Conservation (phyloP, 2,797 vertebrate species). For the Nannoperca australis region DNA sequence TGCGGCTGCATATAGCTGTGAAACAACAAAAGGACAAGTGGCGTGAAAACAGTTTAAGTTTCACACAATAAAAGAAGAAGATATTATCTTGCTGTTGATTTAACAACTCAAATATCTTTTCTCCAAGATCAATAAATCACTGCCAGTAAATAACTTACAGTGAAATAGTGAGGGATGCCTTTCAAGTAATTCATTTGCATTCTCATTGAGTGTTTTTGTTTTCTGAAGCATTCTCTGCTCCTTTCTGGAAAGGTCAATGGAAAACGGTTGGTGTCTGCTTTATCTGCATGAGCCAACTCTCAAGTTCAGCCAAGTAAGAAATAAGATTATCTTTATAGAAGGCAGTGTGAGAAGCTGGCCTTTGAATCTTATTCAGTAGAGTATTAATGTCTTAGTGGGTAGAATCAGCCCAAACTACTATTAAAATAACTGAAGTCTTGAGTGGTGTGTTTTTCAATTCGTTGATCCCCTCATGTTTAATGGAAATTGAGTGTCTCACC, state of each 20-base stretch:
- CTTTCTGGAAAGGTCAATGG: slow-evolving; percentile 83
- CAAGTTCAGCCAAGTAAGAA: slow-evolving; percentile 84
- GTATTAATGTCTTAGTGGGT: slow-evolving; percentile 77
- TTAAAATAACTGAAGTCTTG: slow-evolving; percentile 76
- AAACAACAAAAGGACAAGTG: slow-evolving; percentile 43
- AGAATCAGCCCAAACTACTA: slow-evolving; percentile 75
- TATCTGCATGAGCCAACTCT: slow-evolving; percentile 82
- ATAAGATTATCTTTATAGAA: slow-evolving; percentile 83
- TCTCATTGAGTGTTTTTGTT: slow-evolving; percentile 85
- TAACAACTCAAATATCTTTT: slow-evolving; percentile 64
- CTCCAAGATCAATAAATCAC: slow-evolving; percentile 74
- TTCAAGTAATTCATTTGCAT: slow-evolving; percentile 80
- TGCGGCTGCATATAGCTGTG: slow-evolving; percentile 15
- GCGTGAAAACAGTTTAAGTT: slow-evolving; percentile 44
- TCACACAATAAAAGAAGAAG: slow-evolving; percentile 50
- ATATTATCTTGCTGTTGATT: slow-evolving; percentile 57
- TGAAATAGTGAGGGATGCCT: slow-evolving; percentile 66
- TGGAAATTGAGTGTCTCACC: slow-evolving; percentile 79
- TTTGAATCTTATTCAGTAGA: slow-evolving; percentile 79
- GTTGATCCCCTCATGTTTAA: slow-evolving; percentile 70
- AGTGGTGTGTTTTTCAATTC: slow-evolving; percentile 77
- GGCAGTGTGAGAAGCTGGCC: slow-evolving; percentile 76
- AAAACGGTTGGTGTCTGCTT: slow-evolving; percentile 79
- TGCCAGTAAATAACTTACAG: slow-evolving; percentile 64
- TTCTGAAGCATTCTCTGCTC: slow-evolving; percentile 72